These are phyloP conservation scores for Mycalesis mineus DNA, from an alignment of 2,888 invertebrate genomes.

Conservation along the genomic window DNA sequence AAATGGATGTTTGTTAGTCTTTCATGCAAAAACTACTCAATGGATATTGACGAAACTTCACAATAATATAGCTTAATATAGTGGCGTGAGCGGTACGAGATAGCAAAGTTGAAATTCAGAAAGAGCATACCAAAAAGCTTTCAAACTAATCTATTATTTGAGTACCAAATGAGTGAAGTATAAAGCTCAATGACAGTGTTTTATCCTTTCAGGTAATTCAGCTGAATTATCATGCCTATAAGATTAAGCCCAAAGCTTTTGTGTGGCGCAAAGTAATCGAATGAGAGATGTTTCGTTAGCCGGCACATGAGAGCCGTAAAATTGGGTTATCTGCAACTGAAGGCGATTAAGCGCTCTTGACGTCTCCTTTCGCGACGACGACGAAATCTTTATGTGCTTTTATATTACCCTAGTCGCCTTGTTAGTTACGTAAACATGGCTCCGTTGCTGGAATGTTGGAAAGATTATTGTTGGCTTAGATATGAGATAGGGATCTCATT, in stretches of 20 bases:
- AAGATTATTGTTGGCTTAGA: background rate
- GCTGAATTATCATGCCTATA: conserved; percentile 3
- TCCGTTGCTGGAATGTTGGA: background rate
- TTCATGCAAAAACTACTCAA: too few species aligned
- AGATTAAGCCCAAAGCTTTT: conserved; percentile 19
- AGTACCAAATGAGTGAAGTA: too few species aligned
- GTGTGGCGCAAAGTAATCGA: conserved; percentile 29
- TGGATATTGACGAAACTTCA: too few species aligned
- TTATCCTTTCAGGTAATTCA: background rate
- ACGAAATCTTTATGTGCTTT: conserved; percentile 24
- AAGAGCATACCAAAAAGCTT: too few species aligned
- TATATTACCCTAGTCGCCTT: conserved; percentile 16
- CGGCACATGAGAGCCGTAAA: conserved; percentile 32
- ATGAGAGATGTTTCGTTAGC: conserved; percentile 31
- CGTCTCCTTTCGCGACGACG: conserved; percentile 27
- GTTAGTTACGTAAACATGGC: conserved; percentile 9
- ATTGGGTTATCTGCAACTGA: conserved; percentile 33
- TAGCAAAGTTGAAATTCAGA: too few species aligned
- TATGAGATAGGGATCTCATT: background rate
- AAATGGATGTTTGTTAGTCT: too few species aligned
- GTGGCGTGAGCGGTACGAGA: too few species aligned
- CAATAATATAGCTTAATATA: too few species aligned
- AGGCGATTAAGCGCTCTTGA: conserved; percentile 31
- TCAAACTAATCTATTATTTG: too few species aligned
- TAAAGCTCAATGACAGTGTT: background rate